Evolutionary conservation across 2,888 invertebrate genomes (phyloP).

Genomic region (Monopis laevigella): DNA sequence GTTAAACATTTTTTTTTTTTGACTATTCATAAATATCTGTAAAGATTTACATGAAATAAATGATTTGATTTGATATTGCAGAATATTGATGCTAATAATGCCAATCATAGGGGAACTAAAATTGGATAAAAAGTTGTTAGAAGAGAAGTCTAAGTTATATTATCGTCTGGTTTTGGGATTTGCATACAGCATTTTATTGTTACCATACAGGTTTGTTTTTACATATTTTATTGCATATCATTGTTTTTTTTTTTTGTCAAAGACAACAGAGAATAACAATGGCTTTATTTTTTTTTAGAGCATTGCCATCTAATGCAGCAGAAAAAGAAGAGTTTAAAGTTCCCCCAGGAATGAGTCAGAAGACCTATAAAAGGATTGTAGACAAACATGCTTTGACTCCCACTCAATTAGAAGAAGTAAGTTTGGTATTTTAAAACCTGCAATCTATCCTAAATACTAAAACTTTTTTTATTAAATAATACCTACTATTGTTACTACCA

Average conservation of each 20-base stretch:
- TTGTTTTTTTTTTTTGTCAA: too few relatives aligned
- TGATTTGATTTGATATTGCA: slow-evolving; percentile 35
- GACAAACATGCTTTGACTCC: slow-evolving; percentile 76
- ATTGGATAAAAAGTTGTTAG: slow-evolving; percentile 72
- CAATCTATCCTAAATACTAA: too few relatives aligned
- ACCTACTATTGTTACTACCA: too few relatives aligned
- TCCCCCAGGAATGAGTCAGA: slow-evolving; percentile 81
- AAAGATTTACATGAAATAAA: neutral
- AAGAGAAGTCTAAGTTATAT: slow-evolving; percentile 75
- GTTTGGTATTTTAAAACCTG: too few relatives aligned
- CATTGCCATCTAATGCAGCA: slow-evolving; percentile 56
- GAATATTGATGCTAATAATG: slow-evolving; percentile 82
- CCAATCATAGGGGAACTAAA: slow-evolving; percentile 80
- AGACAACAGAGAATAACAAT: too few relatives aligned
- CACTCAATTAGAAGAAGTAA: slow-evolving; percentile 83
- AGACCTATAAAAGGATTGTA: slow-evolving; percentile 79
- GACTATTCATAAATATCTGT: too few relatives aligned
- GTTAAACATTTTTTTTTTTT: too few relatives aligned
- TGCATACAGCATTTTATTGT: slow-evolving; percentile 82
- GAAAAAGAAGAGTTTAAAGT: slow-evolving; percentile 62
- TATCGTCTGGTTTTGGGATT: slow-evolving; percentile 74
- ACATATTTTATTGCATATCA: too few relatives aligned
- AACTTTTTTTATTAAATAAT: too few relatives aligned
- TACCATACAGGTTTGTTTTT: slow-evolving; percentile 86
- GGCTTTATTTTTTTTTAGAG: slow-evolving; percentile 31